Percentiles rank a stretch among this genome's conserved stretches.
phyloP scores from a whole-genome alignment of 2,113 vertebrate genomes.

The Isurus oxyrinchus region DNA sequence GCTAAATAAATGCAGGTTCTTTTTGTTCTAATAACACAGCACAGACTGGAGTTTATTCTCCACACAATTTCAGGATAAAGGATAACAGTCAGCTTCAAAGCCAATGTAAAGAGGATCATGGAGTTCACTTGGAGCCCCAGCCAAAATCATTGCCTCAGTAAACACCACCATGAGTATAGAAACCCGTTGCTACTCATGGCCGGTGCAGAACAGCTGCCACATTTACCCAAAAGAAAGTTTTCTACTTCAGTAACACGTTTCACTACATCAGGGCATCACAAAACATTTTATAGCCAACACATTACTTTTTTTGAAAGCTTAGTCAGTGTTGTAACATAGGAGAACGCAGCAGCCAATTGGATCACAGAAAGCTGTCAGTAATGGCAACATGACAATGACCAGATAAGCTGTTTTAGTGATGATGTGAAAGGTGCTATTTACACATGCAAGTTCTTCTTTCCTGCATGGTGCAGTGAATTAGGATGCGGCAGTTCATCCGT shows the following conservation, averaged over 20 bases:
- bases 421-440: neutral
- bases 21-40: neutral
- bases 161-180: neutral
- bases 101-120: neutral
- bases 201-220: neutral
- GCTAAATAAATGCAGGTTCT: neutral
- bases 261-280: too few species aligned
- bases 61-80: neutral
- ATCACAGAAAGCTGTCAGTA: neutral
- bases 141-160: neutral
- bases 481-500: neutral
- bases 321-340: neutral
- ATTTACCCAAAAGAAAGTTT: neutral
- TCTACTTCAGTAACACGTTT: neutral
- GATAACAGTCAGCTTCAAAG: neutral
- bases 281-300: neutral
- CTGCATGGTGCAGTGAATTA: neutral
- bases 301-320: neutral
- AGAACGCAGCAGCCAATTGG: neutral
- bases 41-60: neutral
- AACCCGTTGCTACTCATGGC: neutral
- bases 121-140: neutral
- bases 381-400: neutral
- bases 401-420: neutral
- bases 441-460: neutral